A percentile compares a stretch with the other conserved stretches of the same genome.
phyloP scores from a whole-genome alignment of 2,113 vertebrate species.

The Hirundichthys speculiger region DNA sequence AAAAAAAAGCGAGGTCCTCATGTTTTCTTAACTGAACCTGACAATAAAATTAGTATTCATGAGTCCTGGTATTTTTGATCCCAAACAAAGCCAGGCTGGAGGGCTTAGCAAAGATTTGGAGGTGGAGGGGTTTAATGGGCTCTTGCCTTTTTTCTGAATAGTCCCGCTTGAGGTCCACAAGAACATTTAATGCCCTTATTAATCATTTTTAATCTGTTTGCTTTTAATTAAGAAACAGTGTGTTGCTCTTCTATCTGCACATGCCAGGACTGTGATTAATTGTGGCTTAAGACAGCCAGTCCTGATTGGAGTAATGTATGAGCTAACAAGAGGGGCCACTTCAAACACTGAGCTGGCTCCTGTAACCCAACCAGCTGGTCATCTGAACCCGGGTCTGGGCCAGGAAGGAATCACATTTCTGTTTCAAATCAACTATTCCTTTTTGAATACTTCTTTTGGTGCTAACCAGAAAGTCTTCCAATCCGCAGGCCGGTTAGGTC shows the following conservation, averaged over 20 bases:
- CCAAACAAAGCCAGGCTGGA: conserved; percentile 74
- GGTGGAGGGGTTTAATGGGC: conserved; percentile 70
- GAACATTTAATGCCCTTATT: conserved; percentile 88
- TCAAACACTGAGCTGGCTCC: conserved; percentile 36
- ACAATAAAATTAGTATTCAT: conserved; percentile 78
- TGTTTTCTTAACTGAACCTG: conserved; percentile 61
- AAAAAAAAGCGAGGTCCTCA: conserved; percentile 19
- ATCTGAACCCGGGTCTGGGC: conserved; percentile 30
- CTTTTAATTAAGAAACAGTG: conserved; percentile 99
- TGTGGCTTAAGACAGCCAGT: conserved; percentile 98
- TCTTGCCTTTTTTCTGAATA: conserved; percentile 71
- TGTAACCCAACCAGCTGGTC: conserved; percentile 41
- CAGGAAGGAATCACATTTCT: conserved; percentile 9
- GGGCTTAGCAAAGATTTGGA: conserved; percentile 75
- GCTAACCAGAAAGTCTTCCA: conserved; percentile 4
- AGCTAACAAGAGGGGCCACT: conserved; percentile 87
- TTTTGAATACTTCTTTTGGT: neutral
- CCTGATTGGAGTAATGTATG: conserved; percentile 95
- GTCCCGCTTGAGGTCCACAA: conserved; percentile 74
- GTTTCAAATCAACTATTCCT: conserved; percentile 5
- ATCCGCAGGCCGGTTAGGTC: neutral
- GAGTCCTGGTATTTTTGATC: conserved; percentile 69
- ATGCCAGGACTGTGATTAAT: conserved; percentile 99
- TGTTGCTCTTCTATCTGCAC: conserved; percentile 88
- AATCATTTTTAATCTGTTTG: conserved; percentile 99